phyloP scores from a whole-genome alignment of 2,113 vertebrate species.

The Lasiurus borealis region DNA sequence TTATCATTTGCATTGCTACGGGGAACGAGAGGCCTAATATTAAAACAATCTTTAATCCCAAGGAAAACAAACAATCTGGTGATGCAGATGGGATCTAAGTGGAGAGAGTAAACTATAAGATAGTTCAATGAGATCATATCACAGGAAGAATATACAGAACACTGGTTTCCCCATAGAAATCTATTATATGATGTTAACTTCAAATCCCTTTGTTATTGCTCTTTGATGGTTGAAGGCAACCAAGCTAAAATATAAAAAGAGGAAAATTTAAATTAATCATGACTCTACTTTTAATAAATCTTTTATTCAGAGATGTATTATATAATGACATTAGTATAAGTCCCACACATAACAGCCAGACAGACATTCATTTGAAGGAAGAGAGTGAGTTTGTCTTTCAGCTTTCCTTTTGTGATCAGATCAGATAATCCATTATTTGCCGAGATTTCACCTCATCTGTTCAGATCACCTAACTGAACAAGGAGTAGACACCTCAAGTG shows the following conservation, averaged over 20 bases:
- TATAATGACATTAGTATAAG: neutral
- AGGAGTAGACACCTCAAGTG: neutral
- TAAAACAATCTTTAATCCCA: constrained; percentile 84
- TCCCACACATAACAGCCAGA: neutral
- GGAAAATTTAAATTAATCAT: neutral
- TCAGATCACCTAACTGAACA: neutral
- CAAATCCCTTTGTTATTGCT: neutral
- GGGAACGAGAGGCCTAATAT: constrained; percentile 81
- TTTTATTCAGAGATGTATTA: neutral
- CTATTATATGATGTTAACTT: neutral
- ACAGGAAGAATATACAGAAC: constrained; percentile 59
- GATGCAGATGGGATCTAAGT: constrained; percentile 82
- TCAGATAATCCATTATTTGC: neutral
- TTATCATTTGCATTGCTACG: constrained; percentile 79
- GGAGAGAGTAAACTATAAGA: constrained; percentile 74
- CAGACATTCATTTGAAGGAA: neutral
- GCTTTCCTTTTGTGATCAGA: rapidly evolving
- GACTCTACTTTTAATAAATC: neutral
- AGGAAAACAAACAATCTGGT: constrained; percentile 85
- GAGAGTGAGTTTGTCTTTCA: neutral
- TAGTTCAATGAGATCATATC: constrained; percentile 53
- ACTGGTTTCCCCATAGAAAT: neutral
- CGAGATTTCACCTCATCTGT: neutral
- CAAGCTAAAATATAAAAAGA: neutral
- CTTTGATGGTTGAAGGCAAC: neutral